Evolutionary conservation across 2,113 vertebrate genomes (phyloP).

Genomic region (Phyllostomus hastatus): DNA sequence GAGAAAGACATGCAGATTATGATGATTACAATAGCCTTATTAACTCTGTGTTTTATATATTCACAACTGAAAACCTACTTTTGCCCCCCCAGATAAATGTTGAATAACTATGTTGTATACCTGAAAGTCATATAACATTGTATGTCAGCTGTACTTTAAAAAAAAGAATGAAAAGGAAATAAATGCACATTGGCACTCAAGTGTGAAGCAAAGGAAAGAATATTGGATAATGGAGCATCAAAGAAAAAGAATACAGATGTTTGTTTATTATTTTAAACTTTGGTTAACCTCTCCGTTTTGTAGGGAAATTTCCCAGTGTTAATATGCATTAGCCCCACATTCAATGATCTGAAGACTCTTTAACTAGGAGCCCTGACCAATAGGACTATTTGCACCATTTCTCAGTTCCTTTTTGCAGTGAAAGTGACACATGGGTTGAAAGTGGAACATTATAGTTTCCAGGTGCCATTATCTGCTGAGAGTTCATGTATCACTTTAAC

Average conservation of each 20-base stretch:
- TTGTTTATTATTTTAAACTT: background rate
- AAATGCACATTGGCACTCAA: background rate
- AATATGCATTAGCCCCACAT: background rate
- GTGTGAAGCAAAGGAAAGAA: background rate
- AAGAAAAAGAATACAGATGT: background rate
- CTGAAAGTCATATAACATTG: background rate
- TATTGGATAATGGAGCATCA: background rate
- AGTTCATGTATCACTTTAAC: background rate
- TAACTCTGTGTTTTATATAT: background rate
- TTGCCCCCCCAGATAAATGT: background rate
- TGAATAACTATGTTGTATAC: background rate
- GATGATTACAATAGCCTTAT: background rate
- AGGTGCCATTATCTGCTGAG: background rate
- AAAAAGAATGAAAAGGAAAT: background rate
- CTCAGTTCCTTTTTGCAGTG: background rate
- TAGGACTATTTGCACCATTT: background rate
- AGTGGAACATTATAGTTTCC: background rate
- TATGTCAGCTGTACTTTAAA: background rate
- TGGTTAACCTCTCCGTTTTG: background rate
- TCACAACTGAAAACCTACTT: background rate
- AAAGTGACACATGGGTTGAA: background rate
- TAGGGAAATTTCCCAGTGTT: background rate
- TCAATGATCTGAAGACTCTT: background rate
- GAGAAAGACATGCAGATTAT: background rate
- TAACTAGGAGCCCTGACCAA: background rate